Evolutionary conservation across 2,888 invertebrate genomes (phyloP), one percentile per base, ranked within the genome.

Genomic region (Leptarthrus brevirostris): DNA sequence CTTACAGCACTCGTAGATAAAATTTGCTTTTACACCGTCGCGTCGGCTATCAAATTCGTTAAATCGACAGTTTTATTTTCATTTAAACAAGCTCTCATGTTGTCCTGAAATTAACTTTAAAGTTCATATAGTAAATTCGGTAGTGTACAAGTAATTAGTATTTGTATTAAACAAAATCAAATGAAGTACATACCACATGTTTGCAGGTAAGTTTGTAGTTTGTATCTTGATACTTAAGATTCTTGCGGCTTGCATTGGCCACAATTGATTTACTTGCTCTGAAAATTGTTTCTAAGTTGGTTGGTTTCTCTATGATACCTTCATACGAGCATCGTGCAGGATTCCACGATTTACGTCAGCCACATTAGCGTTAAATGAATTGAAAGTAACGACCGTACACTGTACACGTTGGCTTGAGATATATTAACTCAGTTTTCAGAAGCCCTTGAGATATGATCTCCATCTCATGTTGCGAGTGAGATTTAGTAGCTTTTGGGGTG

Each of bases 371-470:
- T 16, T 56, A 26, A 56, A 56, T 56, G 56, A 26, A 26, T 56
- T 56, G 56, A 56, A 30, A 56, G 26, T 56, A 56, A 56, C 56
- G 26, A 56, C 16, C 26, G 30, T 26, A 30, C 14, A 26, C 10
- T 24, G 24, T 8, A 54, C 16, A 5, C 24, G 5, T 14, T 30
- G 6, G n/a, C 56, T 56, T 16, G n/a, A 14, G 24, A 6, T 44
- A 30, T 26, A 24, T 56, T 22, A 56, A 56, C 56, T 56, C 56
- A 56, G 30, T 56, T 56, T 56, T 56, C 30, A 56, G 30, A 30
- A 30, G 26, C 56, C 16, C 56, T 56, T 56, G 56, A 56, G 56
- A 56, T 56, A 56, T 56, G 56, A 56, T 56, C 56, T 56, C 26
- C 56, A 56, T 56, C 26, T 56, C 24, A 56, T 56, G 56, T 56